These are phyloP conservation scores for Chiropotes sagulatus DNA, from an alignment of 2,797 vertebrate species.

Conservation along the genomic window DNA sequence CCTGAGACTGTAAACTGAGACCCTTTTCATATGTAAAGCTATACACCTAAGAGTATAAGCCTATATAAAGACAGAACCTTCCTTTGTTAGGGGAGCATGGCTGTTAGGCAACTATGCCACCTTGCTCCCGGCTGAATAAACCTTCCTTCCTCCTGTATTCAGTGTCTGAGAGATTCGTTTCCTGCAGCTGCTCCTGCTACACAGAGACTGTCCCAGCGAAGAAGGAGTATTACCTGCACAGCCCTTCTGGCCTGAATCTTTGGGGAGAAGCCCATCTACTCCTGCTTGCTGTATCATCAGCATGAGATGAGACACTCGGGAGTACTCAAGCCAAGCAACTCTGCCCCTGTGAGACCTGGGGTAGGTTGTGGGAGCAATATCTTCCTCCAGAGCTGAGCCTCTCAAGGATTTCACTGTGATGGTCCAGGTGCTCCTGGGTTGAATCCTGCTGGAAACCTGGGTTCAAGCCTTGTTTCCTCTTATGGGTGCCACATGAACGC, in stretches of 20 bases:
- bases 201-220: neutral
- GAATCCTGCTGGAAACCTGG: neutral
- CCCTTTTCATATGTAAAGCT: too few species aligned
- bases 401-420: neutral
- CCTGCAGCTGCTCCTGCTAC: too few species aligned
- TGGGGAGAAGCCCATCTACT: neutral
- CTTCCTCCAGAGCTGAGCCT: neutral
- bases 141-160: too few species aligned
- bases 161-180: too few species aligned
- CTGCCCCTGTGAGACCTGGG: neutral
- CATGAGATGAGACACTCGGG: neutral
- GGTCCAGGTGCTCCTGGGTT: neutral
- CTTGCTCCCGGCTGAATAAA: too few species aligned
- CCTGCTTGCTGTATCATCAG: neutral
- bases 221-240: neutral
- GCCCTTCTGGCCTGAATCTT: rapidly evolving
- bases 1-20: too few species aligned
- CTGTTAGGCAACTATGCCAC: too few species aligned
- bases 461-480: neutral
- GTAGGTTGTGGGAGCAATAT: neutral
- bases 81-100: too few species aligned
- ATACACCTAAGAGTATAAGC: too few species aligned
- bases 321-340: neutral
- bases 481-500: rapidly evolving
- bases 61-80: too few species aligned